Percentiles rank a stretch among this genome's conserved stretches.
phyloP scores from a whole-genome alignment of 2,888 invertebrate species.

The Sussaba pulchella region DNA sequence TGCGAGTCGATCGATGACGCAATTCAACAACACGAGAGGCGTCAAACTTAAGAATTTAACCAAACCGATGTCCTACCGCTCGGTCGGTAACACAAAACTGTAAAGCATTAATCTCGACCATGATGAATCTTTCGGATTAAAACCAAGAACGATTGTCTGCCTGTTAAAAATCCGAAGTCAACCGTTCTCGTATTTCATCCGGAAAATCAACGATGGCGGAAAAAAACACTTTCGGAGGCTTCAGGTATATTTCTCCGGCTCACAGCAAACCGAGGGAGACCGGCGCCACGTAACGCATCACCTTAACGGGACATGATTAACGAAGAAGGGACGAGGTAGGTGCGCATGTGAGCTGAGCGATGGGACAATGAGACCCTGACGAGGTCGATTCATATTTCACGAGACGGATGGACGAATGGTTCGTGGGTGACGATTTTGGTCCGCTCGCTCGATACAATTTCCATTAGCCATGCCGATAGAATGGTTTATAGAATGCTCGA shows the following conservation, averaged over 20 bases:
- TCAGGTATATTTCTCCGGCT: too few species aligned
- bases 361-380: conserved; percentile 31
- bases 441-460: conserved; percentile 28
- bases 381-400: conserved; percentile 63
- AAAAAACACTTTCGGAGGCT: too few species aligned
- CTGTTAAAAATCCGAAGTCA: too few species aligned
- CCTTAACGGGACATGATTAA: neutral
- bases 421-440: conserved; percentile 64
- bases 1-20: conserved; percentile 19
- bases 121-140: too few species aligned
- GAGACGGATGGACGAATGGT: conserved; percentile 48
- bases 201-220: too few species aligned
- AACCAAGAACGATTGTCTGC: too few species aligned
- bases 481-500: conserved; percentile 29
- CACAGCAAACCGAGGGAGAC: too few species aligned
- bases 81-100: neutral
- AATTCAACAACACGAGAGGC: conserved; percentile 15
- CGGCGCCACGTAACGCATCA: too few species aligned
- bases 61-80: too few species aligned
- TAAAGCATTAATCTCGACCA: too few species aligned
- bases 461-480: conserved; percentile 43
- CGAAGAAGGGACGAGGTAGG: neutral
- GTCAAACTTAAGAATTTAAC: too few species aligned
- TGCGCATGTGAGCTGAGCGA: neutral
- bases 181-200: too few species aligned